phyloP scores from a whole-genome alignment of 2,797 vertebrate species.

The Xerus rutilus region DNA sequence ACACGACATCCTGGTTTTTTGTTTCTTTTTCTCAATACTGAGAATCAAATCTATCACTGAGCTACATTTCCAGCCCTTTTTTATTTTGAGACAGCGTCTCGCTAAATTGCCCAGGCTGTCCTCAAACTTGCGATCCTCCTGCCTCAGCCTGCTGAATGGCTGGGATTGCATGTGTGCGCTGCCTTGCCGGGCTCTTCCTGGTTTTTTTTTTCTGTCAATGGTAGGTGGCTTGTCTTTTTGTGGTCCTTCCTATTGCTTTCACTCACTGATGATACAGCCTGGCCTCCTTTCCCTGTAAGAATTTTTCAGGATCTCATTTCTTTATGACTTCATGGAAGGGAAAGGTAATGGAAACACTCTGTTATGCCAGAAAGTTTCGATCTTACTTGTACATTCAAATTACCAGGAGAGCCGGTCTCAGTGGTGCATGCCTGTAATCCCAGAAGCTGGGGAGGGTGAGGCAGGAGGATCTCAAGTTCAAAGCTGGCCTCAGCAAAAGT shows the following conservation, averaged over 20 bases:
- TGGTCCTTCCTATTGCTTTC: conserved; percentile 34
- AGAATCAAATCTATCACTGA: neutral
- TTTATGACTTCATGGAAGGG: neutral
- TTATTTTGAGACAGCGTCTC: neutral
- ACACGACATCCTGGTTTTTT: neutral
- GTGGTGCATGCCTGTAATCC: too few species aligned
- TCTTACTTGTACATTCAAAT: neutral
- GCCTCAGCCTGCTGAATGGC: neutral
- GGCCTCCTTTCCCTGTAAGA: neutral
- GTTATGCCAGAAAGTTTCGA: neutral
- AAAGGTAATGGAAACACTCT: neutral
- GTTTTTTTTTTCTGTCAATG: neutral
- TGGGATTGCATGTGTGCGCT: neutral
- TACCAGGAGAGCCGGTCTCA: neutral
- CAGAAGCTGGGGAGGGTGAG: too few species aligned
- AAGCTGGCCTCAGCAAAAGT: too few species aligned
- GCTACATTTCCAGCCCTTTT: neutral
- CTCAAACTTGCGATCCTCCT: neutral
- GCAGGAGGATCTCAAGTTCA: too few species aligned
- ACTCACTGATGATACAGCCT: neutral
- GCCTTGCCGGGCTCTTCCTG: neutral
- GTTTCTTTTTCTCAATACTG: too few species aligned
- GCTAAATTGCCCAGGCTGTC: neutral
- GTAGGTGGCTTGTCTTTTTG: conserved; percentile 26
- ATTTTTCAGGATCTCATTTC: neutral